Percentiles rank a stretch among this genome's conserved stretches.
phyloP scores from a whole-genome alignment of 2,113 vertebrate species.

The Gobius niger region DNA sequence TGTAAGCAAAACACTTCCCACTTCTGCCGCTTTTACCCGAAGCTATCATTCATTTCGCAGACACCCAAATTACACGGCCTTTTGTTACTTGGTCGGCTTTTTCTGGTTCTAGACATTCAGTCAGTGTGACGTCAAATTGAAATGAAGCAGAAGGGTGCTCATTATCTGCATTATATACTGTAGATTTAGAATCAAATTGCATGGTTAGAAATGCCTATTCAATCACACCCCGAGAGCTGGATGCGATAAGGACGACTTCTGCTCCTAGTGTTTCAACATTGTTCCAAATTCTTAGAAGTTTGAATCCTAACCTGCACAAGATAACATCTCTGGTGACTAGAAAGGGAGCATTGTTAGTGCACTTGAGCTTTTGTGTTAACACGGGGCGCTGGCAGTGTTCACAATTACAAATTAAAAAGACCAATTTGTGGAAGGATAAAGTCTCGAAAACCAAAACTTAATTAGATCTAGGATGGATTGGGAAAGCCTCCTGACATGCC shows the following conservation, averaged over 20 bases:
- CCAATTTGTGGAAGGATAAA: conserved; percentile 25
- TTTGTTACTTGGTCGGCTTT: not conserved
- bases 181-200: conserved; percentile 15
- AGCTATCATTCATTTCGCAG: not conserved
- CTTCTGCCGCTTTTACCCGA: not conserved
- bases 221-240: not conserved
- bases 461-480: conserved; percentile 42
- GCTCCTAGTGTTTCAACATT: conserved; percentile 47
- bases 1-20: too few relatives aligned
- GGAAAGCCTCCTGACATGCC: conserved; percentile 33
- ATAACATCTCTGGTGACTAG: conserved; percentile 55
- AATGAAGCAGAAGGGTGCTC: not conserved
- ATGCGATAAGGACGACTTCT: not conserved
- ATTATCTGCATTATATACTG: not conserved
- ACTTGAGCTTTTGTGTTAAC: conserved; percentile 23
- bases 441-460: conserved; percentile 20
- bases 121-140: not conserved
- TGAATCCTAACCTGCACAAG: conserved; percentile 31
- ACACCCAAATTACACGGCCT: not conserved
- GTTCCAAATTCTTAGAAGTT: conserved; percentile 37
- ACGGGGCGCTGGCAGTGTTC: conserved; percentile 17
- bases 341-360: conserved; percentile 36
- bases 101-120: not conserved
- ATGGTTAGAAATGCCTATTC: conserved; percentile 21
- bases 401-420: conserved; percentile 37